phyloP scores from a whole-genome alignment of 2,797 vertebrate genomes.

The Lepidocolaptes lacrymiger region DNA sequence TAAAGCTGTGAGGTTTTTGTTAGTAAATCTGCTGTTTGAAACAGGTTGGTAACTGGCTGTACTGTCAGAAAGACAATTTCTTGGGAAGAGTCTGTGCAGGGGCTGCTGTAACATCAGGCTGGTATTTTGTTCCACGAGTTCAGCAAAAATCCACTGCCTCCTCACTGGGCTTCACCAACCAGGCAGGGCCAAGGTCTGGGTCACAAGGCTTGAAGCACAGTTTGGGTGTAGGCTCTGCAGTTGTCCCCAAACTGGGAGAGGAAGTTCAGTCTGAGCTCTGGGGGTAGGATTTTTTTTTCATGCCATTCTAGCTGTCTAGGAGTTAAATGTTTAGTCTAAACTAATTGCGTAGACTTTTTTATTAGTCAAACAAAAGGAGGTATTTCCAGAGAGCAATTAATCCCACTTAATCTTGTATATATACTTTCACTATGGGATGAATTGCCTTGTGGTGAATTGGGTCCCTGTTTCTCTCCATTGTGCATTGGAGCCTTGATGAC shows the following conservation, averaged over 20 bases:
- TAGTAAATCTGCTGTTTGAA: neutral
- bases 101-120: accelerated
- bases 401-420: neutral
- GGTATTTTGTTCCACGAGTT: neutral
- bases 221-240: neutral
- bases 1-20: neutral
- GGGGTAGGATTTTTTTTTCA: neutral
- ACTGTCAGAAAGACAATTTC: neutral
- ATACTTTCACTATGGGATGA: neutral
- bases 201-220: accelerated
- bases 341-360: neutral
- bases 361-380: neutral
- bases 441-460: neutral
- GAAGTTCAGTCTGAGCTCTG: neutral
- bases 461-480: neutral
- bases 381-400: constrained; percentile 23
- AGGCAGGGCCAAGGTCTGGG: neutral
- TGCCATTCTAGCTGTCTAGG: neutral
- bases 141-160: neutral
- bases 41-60: neutral
- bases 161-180: neutral
- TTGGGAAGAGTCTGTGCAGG: neutral
- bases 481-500: constrained; percentile 4
- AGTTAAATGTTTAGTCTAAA: constrained; percentile 9
- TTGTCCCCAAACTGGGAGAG: neutral